A percentile compares a stretch with the other conserved stretches of the same genome.
These are phyloP conservation scores for Dasysyrphus albostriatus DNA, from an alignment of 2,888 invertebrate genomes.

Conservation along the genomic window DNA sequence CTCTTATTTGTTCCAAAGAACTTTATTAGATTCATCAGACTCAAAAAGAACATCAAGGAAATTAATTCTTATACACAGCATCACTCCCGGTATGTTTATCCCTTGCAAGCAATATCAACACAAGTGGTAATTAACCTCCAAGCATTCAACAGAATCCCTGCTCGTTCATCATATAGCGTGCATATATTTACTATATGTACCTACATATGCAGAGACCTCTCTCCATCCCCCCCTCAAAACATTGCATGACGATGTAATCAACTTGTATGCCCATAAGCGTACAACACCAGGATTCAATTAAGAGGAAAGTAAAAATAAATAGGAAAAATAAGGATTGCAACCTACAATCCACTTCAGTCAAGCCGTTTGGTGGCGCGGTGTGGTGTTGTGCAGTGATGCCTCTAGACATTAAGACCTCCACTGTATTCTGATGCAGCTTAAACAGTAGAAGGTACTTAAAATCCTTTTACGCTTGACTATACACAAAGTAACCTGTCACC, in stretches of 20 bases:
- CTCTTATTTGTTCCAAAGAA: constrained; percentile 7
- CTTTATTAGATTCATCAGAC: constrained; percentile 14
- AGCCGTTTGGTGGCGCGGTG: neutral
- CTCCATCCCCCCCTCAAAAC: constrained; percentile 5
- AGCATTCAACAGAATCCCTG: constrained; percentile 25
- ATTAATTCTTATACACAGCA: neutral
- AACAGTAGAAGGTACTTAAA: constrained; percentile 27
- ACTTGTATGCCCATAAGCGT: constrained; percentile 41
- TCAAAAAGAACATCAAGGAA: constrained; percentile 29
- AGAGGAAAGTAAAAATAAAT: constrained; percentile 34
- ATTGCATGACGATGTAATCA: constrained; percentile 40
- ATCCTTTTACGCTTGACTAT: constrained; percentile 38
- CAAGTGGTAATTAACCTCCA: constrained; percentile 38
- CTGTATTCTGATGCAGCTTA: constrained; percentile 23
- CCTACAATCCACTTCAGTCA: constrained; percentile 6
- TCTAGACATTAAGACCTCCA: constrained; percentile 34
- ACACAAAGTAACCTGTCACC: constrained; percentile 57
- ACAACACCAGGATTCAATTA: constrained; percentile 54
- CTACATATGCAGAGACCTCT: neutral
- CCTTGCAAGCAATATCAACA: constrained; percentile 27
- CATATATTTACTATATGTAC: neutral
- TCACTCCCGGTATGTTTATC: neutral
- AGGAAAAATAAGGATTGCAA: constrained; percentile 14
- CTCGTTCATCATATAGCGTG: neutral
- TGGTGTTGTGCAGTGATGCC: neutral